These are phyloP conservation scores for Xyrichtys novacula DNA, from an alignment of 2,797 vertebrate species.

Conservation along the genomic window DNA sequence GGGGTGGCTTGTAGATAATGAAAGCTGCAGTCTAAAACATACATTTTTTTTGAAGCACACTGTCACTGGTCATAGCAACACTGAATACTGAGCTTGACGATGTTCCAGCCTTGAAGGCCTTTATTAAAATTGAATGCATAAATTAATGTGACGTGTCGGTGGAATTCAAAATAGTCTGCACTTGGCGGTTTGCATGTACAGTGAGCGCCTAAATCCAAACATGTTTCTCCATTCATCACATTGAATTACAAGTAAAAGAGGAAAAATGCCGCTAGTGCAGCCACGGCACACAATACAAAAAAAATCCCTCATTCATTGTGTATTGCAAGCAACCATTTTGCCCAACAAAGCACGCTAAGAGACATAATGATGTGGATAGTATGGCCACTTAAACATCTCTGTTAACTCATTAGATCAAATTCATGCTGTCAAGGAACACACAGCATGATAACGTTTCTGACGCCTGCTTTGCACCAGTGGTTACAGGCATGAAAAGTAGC, in stretches of 20 bases:
- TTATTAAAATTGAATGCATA: conserved; percentile 77
- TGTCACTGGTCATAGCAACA: conserved; percentile 40
- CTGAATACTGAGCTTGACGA: conserved; percentile 37
- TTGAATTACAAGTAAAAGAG: neutral
- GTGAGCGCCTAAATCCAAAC: neutral
- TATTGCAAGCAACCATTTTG: too few relatives aligned
- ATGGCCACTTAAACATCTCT: too few relatives aligned
- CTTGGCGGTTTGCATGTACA: conserved; percentile 1
- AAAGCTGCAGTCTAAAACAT: conserved; percentile 51
- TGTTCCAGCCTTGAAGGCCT: conserved; percentile 56
- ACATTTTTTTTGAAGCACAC: conserved; percentile 24
- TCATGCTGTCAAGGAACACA: too few relatives aligned
- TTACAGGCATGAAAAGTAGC: too few relatives aligned
- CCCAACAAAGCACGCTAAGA: too few relatives aligned
- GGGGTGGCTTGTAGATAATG: conserved; percentile 63
- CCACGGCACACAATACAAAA: too few relatives aligned
- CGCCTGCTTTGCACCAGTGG: too few relatives aligned
- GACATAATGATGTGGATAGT: too few relatives aligned
- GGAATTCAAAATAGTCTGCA: conserved; percentile 43
- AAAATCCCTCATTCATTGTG: conserved; percentile 47
- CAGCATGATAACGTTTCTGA: too few relatives aligned
- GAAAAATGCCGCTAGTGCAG: too few relatives aligned
- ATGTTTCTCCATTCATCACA: conserved; percentile 8
- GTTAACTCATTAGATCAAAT: too few relatives aligned
- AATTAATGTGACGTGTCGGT: conserved; percentile 63